Percentiles rank a stretch among this genome's conserved stretches.
phyloP scores from a whole-genome alignment of 2,797 vertebrate species.

The Phalloptychus januarius region DNA sequence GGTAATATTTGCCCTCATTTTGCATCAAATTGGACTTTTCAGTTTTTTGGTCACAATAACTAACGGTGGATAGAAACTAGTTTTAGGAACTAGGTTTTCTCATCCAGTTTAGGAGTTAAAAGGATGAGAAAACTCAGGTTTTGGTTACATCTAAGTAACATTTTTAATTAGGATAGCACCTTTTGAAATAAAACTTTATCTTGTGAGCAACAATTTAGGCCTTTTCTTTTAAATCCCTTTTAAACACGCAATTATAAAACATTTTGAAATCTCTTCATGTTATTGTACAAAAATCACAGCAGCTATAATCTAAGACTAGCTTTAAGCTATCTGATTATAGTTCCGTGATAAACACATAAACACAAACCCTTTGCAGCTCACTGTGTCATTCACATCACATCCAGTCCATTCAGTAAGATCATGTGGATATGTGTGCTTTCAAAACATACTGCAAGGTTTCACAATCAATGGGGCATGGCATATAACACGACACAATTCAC shows the following conservation, averaged over 20 bases:
- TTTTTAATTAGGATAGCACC: not conserved
- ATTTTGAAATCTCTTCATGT: not conserved
- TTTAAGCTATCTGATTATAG: not conserved
- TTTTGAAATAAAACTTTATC: not conserved
- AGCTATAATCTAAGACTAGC: not conserved
- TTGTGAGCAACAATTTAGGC: not conserved
- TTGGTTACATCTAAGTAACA: too few relatives aligned
- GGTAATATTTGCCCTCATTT: not conserved
- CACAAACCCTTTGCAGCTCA: not conserved
- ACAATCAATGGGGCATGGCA: not conserved
- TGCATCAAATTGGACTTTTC: not conserved
- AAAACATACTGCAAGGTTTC: slow-evolving; percentile 2
- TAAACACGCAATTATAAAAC: not conserved
- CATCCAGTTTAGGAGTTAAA: too few relatives aligned
- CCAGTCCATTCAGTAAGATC: not conserved
- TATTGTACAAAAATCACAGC: not conserved
- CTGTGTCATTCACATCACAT: not conserved
- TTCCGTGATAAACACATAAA: not conserved
- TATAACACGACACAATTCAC: not conserved
- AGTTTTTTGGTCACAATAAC: not conserved
- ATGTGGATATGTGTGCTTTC: not conserved
- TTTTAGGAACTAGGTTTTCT: too few relatives aligned
- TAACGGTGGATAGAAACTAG: too few relatives aligned
- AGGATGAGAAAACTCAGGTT: too few relatives aligned
- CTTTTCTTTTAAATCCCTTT: not conserved